Base-by-base conservation (phyloP, 2,888 invertebrate species). In the Sceliomorpha sp. region DNA sequence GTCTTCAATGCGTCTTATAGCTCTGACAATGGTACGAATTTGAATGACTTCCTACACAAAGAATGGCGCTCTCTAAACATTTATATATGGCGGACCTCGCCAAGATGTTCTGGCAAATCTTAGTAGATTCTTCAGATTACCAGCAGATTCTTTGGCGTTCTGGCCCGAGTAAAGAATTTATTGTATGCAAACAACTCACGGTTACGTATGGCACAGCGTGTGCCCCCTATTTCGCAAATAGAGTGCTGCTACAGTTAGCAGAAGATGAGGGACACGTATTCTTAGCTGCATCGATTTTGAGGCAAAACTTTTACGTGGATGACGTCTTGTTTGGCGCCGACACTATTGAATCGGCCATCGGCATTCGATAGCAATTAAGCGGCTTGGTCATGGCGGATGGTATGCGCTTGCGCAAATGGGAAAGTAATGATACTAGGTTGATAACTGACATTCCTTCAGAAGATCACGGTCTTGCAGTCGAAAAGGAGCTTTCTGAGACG, bases 291-390 rank as follows among this genome's bases (percentile, higher is more conserved):
- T 9, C 8, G 29, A 2, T 29, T 5, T 29, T 29, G 9, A 8
- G 29, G 8, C n/a, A 29, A 9, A 29, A 8, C 9, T 29, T 29
- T 10, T 8, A 29, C 29, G 29, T 29, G 3, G 8, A 29, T 29
- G 29, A 29, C 29, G 29, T 29, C 9, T 29, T 29, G 9, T 29
- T 29, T 29, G 29, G 29, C 8, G 29, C 29, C 2, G 9, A 29
- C 8, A 9, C 29, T 9, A 29, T 29, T 10, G 29, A 29, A 10
- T 29, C 8, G 2, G 29, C 9, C 9, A 9, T 29, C 8, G 29
- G 9, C n/a, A 29, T 29, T 8, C 8, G 29, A 8, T 9, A 29
- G 2, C 29, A 29, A 8, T 10, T 29, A 9, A 9, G 29, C 29
- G 8, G 9, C 9, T 8, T 10, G 9, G n/a, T 29, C 9, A 29